Base-by-base conservation (phyloP, 2,888 invertebrate genomes). In the Andrena camellia region DNA sequence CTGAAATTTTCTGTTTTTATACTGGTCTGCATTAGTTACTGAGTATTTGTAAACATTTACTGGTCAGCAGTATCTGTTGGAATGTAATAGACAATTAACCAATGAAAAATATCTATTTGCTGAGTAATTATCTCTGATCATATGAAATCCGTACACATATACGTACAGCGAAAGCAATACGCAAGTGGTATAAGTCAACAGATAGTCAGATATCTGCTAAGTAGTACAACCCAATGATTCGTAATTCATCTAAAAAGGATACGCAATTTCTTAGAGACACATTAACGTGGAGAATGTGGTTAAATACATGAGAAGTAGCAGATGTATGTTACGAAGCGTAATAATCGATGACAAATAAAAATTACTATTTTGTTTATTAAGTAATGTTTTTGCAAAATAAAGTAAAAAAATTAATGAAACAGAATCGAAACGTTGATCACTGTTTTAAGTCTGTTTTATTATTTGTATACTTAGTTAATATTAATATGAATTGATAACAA, bases 341-440 rank as follows among this genome's bases (percentile, higher is more conserved):
- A 64, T n/a, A 35, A 74, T 50, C 23, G 2, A 35, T 35, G 20
- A 60, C 20, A 66, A 66, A 66, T n/a, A 64, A 48, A 54, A 29
- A 52, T 35, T 71, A 26, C 6, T 33, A 63, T 26, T 48, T 26
- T 63, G 23, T 54, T 67, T 64, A 29, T 35, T 67, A 13, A 48
- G 59, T 59, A 26, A 26, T 42, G 8, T 26, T 59, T 50, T 42
- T 13, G 57, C 1, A 17, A 67, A 64, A 0, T 20, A 64, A 69
- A 77, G 7, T 77, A 66, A 63, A 59, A 59, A 42, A 80, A 77
- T 79, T 57, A 66, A 83, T 59, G 78, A 8, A 83, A 79, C 62
- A 71, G 31, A 70, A 63, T 72, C 52, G 6, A 85, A 57, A 69
- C 6, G 48, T 52, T 60, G 48, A 48, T 54, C 52, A 13, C 26